These are phyloP conservation scores for Phaethon lepturus DNA, from an alignment of 2,113 vertebrate species.

Conservation along the genomic window DNA sequence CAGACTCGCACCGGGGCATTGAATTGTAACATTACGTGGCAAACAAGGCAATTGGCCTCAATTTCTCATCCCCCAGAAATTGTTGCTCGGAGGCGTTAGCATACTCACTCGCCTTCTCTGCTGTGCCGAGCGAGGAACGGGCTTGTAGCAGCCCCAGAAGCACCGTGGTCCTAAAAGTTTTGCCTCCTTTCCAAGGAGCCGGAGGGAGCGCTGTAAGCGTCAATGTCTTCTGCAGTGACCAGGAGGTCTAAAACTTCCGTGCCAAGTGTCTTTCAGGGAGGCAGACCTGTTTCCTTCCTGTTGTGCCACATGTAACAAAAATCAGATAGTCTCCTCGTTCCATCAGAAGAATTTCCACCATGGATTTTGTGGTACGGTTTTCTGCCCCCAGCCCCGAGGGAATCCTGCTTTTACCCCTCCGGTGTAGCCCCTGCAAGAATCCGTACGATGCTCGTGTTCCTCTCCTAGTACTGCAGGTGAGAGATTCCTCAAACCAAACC, in stretches of 20 bases:
- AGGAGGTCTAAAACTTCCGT: fast-evolving
- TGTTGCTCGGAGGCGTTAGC: not conserved
- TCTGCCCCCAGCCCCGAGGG: not conserved
- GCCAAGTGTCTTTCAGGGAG: fast-evolving
- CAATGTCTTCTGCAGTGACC: not conserved
- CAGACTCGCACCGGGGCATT: not conserved
- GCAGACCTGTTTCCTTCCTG: not conserved
- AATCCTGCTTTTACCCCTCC: not conserved
- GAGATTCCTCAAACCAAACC: not conserved
- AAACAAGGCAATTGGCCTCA: not conserved
- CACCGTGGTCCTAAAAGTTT: not conserved
- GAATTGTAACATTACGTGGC: not conserved
- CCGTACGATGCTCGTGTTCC: not conserved
- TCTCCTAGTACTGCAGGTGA: not conserved
- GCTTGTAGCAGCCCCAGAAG: not conserved
- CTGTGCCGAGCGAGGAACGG: not conserved
- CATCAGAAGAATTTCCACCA: not conserved
- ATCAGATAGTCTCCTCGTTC: not conserved
- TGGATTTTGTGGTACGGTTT: not conserved
- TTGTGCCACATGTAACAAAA: not conserved
- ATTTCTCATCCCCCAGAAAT: not conserved
- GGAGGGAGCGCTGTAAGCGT: not conserved
- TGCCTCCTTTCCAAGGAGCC: not conserved
- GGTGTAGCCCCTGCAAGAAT: not conserved
- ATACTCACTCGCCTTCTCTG: not conserved